Base-by-base conservation (phyloP, 2,113 vertebrate genomes). In the Sinocyclocheilus rhinocerous region DNA sequence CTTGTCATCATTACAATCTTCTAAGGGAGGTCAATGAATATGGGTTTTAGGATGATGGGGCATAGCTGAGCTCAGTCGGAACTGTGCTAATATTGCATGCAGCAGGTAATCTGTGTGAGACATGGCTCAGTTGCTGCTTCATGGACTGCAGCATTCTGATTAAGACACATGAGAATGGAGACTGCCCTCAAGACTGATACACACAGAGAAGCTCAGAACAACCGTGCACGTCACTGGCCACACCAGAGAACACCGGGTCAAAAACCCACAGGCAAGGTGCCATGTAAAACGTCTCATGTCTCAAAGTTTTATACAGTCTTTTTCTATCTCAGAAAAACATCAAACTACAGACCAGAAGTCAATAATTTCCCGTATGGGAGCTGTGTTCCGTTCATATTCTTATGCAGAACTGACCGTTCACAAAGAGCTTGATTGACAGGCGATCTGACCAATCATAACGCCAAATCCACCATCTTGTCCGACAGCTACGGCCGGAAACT, bases 131-230 rank as follows among this genome's bases (percentile, higher is more conserved):
- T 69, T 78, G 57, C 36, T 42, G 55, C 50, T 63, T 63, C 11
- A 75, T 36, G 75, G 84, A 84, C 79, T 78, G 29, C 22, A 86
- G 67, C 72, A 70, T 29, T 69, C 55, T 82, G 48, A 89, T 90
- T 81, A 86, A 87, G 85, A 89, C 83, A 77, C 84, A 80, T 63
- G 88, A 90, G 85, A 78, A 11, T 39, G 12, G 9, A 69, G 33
- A 39, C 72, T 57, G 79, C 24, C 81, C 69, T 76, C 1, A n/a
- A 57, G 36, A 9, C 76, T 57, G 33, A 78, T n/a, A 3, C 77
- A 50, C 33, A 86, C 59, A 59, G 42, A 63, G 70, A 81, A 65
- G 65, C 83, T 76, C 76, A 63, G 73, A 52, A 50, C 16, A 79
- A 75, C 33, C 48, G 57, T 55, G 45, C 42, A 79, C 5, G 29